Percentiles rank a stretch among this genome's conserved stretches.
These are phyloP conservation scores for Ostrea denselamellosa DNA, from an alignment of 1,140 invertebrate genomes.

Conservation along the genomic window DNA sequence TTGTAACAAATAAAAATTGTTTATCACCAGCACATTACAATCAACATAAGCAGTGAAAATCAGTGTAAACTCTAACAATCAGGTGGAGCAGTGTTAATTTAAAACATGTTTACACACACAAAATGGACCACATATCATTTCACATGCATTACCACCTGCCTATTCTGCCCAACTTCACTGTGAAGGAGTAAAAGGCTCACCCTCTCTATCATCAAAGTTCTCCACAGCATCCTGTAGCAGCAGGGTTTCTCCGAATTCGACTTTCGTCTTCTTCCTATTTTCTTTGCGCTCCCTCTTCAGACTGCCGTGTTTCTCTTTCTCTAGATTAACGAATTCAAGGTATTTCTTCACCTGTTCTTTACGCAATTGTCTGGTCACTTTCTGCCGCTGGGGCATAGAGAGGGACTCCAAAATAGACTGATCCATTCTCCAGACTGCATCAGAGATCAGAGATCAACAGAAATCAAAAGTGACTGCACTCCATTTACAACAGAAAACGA, in stretches of 20 bases:
- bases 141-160: no score
- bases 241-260: conserved; percentile 57
- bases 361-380: conserved; percentile 65
- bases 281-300: conserved; percentile 53
- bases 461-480: no score
- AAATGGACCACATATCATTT: no score
- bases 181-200: conserved; percentile 47
- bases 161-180: no score
- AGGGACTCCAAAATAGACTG: conserved; percentile 63
- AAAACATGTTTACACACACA: no score
- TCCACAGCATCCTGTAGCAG: conserved; percentile 66
- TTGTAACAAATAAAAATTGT: no score
- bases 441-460: no score
- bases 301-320: conserved; percentile 41
- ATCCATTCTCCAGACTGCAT: conserved; percentile 55
- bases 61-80: no score
- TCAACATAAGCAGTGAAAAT: no score
- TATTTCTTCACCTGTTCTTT: conserved; percentile 70
- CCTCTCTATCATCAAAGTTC: conserved; percentile 68
- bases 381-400: conserved; percentile 61
- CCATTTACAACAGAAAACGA: no score
- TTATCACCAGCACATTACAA: no score
- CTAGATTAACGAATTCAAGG: conserved; percentile 55
- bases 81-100: no score
- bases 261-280: conserved; percentile 59